These are phyloP conservation scores for Zaprionus taronus DNA, from an alignment of 1,140 invertebrate genomes.

Conservation along the genomic window DNA sequence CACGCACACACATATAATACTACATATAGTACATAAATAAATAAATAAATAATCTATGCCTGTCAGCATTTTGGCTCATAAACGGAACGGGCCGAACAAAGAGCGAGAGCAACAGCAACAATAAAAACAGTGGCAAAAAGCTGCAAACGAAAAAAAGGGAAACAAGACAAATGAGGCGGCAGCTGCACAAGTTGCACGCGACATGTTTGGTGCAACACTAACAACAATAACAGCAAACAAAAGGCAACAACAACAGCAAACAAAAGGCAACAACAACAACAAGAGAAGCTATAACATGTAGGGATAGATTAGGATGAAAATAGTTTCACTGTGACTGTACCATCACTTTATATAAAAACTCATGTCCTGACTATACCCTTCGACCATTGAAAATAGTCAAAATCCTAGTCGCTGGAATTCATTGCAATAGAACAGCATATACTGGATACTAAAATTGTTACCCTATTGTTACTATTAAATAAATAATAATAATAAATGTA, in stretches of 20 bases:
- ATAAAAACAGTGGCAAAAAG: conserved; percentile 13
- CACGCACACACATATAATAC: neutral
- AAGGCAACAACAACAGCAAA: conserved; percentile 9
- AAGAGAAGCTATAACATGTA: neutral
- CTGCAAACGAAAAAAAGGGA: neutral
- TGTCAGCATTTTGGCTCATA: conserved; percentile 61
- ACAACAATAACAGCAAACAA: conserved; percentile 5
- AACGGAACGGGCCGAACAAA: conserved; percentile 29
- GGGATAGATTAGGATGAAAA: neutral
- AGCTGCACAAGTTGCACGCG: conserved; percentile 44
- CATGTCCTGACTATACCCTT: too few species aligned
- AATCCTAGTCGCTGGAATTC: too few species aligned
- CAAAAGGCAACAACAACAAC: neutral
- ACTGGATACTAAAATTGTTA: too few species aligned
- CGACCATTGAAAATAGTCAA: too few species aligned
- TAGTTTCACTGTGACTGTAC: neutral
- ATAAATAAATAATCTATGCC: conserved; percentile 52
- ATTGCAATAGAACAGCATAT: too few species aligned
- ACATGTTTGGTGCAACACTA: conserved; percentile 5
- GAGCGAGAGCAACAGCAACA: neutral
- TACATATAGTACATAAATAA: conserved; percentile 1
- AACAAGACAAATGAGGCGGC: conserved; percentile 38
- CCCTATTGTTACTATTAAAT: too few species aligned
- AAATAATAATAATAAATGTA: too few species aligned
- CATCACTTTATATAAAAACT: too few species aligned